Evolutionary conservation across 2,888 invertebrate genomes (phyloP).

Genomic region (Ectemnius continuus): DNA sequence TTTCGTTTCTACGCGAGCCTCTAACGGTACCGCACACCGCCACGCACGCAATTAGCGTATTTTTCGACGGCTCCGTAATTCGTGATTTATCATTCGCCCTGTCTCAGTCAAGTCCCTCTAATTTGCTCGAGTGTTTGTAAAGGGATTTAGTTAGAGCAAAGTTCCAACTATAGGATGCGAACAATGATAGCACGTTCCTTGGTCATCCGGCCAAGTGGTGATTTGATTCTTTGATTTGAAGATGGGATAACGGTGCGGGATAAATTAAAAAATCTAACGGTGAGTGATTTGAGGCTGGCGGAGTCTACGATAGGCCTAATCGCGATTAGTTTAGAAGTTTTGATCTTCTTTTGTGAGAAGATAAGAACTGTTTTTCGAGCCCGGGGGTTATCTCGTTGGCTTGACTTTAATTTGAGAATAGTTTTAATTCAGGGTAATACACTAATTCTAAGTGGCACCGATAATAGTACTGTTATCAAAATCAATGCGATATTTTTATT

Average conservation of each 20-base stretch:
- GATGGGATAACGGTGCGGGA: neutral
- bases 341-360: no score
- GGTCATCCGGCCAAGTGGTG: no score
- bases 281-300: no score
- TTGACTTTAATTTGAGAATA: no score
- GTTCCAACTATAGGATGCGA: neutral
- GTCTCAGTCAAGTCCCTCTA: neutral
- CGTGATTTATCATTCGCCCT: neutral
- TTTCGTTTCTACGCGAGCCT: slow-evolving; percentile 7
- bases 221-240: neutral
- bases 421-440: no score
- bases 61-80: neutral
- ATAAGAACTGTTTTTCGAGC: no score
- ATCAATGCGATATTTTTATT: no score
- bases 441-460: no score
- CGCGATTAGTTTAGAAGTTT: no score
- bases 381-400: no score
- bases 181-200: neutral
- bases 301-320: no score
- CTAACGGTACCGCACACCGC: slow-evolving; percentile 29
- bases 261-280: neutral
- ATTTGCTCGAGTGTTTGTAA: neutral
- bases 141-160: neutral
- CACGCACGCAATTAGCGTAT: neutral
- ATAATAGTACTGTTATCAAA: no score